Evolutionary conservation across 2,113 vertebrate species (phyloP).

Genomic region (Myiozetetes cayanensis): DNA sequence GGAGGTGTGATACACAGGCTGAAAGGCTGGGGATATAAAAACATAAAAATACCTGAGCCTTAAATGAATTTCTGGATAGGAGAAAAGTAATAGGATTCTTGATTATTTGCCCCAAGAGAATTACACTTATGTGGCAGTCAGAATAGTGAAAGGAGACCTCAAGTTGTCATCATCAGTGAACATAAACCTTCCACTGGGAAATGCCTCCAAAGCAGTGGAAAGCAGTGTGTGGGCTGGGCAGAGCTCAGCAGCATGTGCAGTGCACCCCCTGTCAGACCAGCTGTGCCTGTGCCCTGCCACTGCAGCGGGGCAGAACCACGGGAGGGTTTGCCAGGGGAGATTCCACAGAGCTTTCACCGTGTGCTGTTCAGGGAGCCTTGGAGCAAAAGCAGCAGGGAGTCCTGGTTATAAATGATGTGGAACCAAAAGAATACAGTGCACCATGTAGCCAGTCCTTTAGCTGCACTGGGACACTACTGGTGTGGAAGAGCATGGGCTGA

Average conservation of each 20-base stretch:
- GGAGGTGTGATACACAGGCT: background rate
- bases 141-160: background rate
- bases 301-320: background rate
- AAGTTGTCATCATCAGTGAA: background rate
- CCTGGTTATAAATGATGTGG: background rate
- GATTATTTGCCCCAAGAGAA: background rate
- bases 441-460: background rate
- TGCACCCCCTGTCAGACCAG: background rate
- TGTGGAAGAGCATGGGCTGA: background rate
- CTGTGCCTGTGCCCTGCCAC: background rate
- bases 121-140: background rate
- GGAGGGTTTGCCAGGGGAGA: background rate
- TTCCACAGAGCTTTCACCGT: background rate
- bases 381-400: background rate
- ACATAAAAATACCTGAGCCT: background rate
- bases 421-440: background rate
- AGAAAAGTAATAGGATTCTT: background rate
- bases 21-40: background rate
- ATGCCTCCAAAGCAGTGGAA: background rate
- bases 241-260: background rate
- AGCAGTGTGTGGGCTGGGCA: background rate
- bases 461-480: background rate
- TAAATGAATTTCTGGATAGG: background rate
- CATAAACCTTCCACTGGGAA: background rate
- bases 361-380: background rate